phyloP scores from a whole-genome alignment of 2,888 invertebrate genomes.

The Rhamphomyia laevipes region DNA sequence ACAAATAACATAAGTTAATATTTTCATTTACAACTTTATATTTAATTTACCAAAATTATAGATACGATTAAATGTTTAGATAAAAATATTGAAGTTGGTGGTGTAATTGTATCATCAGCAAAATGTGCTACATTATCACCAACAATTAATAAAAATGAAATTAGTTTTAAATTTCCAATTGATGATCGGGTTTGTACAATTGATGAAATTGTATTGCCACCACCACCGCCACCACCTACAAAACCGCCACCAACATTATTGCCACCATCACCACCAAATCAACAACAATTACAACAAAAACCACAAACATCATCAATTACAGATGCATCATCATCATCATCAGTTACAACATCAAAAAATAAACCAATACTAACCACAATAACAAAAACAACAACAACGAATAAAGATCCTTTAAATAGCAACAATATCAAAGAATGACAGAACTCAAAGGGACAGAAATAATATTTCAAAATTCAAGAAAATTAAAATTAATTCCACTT shows the following conservation, averaged over 20 bases:
- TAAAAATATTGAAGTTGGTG: conserved; percentile 29
- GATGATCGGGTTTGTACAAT: conserved; percentile 38
- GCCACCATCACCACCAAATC: neutral
- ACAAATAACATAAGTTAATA: too few species aligned
- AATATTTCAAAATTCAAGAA: too few species aligned
- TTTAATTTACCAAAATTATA: conserved; percentile 5
- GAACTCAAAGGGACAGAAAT: too few species aligned
- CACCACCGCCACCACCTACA: conserved; percentile 26
- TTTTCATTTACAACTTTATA: too few species aligned
- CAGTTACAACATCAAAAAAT: neutral
- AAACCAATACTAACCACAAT: neutral
- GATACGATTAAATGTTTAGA: conserved; percentile 35
- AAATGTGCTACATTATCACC: conserved; percentile 16
- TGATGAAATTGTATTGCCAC: conserved; percentile 33
- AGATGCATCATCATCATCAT: neutral
- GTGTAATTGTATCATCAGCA: too few species aligned
- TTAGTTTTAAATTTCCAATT: conserved; percentile 47
- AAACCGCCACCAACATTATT: conserved; percentile 15
- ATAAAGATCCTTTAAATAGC: too few species aligned
- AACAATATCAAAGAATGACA: too few species aligned
- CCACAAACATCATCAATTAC: neutral
- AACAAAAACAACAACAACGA: too few species aligned
- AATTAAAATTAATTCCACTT: too few species aligned
- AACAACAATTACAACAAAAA: neutral
- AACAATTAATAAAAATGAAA: conserved; percentile 35